Conservation (phyloP, 2,888 invertebrate genomes). For the Cephus pygmeus region DNA sequence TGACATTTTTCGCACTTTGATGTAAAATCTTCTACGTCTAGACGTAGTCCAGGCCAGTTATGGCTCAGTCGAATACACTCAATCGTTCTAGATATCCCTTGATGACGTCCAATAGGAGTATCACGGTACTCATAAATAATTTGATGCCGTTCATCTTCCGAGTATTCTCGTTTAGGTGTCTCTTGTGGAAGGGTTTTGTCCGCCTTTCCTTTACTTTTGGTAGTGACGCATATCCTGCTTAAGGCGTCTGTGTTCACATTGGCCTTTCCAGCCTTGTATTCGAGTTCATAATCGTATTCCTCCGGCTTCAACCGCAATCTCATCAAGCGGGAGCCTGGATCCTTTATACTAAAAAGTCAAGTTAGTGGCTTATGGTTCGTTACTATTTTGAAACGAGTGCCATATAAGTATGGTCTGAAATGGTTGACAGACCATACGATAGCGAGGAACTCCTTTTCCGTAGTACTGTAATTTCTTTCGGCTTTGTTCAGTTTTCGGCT, state of each 20-base stretch:
- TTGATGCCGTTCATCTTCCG: too few species aligned
- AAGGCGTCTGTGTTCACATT: constrained; percentile 35
- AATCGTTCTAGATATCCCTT: background rate
- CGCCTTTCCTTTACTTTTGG: background rate
- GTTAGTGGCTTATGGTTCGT: constrained; percentile 51
- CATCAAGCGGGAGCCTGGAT: constrained; percentile 36
- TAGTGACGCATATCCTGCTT: background rate
- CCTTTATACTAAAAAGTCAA: constrained; percentile 27
- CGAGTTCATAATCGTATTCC: constrained; percentile 46
- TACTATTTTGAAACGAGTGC: constrained; percentile 38
- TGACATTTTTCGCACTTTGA: too few species aligned
- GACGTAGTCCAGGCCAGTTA: background rate
- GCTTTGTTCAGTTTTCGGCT: constrained; percentile 40
- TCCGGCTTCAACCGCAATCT: constrained; percentile 47
- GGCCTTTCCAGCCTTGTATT: constrained; percentile 35
- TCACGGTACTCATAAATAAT: too few species aligned
- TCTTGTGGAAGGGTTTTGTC: too few species aligned
- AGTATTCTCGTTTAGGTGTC: background rate
- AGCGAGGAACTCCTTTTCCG: constrained; percentile 26
- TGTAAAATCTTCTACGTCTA: too few species aligned
- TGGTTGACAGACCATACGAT: constrained; percentile 37
- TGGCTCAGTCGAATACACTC: background rate
- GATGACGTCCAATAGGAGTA: too few species aligned
- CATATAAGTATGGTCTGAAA: constrained; percentile 38
- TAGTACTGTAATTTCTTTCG: constrained; percentile 41